These are phyloP conservation scores for Stenopsyche tienmushanensis DNA, from an alignment of 1,140 invertebrate species.

Conservation along the genomic window DNA sequence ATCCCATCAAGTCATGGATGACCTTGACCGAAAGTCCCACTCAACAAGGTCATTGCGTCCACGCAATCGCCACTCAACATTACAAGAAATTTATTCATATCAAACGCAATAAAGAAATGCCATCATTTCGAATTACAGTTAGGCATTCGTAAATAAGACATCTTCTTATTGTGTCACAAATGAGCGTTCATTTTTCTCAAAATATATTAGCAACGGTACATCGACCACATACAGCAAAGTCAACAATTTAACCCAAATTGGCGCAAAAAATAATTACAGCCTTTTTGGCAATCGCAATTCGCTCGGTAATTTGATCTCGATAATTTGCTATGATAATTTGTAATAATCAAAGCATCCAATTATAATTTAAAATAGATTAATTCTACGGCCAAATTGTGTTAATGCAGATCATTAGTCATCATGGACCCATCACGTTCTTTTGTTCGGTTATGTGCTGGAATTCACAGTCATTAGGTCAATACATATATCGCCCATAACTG, in stretches of 20 bases:
- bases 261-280: not conserved
- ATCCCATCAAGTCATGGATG: too few relatives aligned
- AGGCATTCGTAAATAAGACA: not conserved
- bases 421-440: not conserved
- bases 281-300: not conserved
- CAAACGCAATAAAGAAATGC: not conserved
- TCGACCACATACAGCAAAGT: not conserved
- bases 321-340: not conserved
- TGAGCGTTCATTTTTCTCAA: too few relatives aligned
- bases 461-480: not conserved
- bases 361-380: not conserved
- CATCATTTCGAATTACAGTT: not conserved
- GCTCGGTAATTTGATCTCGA: not conserved
- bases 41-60: conserved; percentile 6
- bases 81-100: conserved; percentile 39
- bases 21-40: conserved; percentile 11
- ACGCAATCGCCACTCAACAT: conserved; percentile 34
- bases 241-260: not conserved
- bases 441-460: not conserved
- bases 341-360: not conserved
- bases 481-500: not conserved
- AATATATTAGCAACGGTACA: conserved; percentile 4
- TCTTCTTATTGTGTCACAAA: not conserved
- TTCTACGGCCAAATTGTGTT: not conserved
- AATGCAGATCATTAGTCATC: not conserved